Evolutionary conservation across 2,113 vertebrate genomes (phyloP), one percentile per base, ranked within the genome.

Genomic region (Tragelaphus buxtoni): DNA sequence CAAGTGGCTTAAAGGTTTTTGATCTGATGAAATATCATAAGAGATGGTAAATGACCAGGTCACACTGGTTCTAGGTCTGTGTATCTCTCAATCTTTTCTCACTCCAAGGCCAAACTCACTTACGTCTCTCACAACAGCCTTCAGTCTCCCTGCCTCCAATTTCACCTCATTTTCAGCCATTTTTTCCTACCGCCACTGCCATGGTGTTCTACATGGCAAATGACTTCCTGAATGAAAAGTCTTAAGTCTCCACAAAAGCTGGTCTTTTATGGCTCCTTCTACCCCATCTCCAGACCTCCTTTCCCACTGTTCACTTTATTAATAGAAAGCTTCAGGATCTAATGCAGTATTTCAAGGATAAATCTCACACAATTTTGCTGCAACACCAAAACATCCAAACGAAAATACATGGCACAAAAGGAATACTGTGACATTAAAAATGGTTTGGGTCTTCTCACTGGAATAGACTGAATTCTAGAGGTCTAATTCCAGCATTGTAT

Each of bases 211-310:
- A 3, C 32, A 51, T 20, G 17, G 60, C 2, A 88, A 63, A 63
- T 49, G 61, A 12, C 77, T 11, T n/a, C 79, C n/a, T 24, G 56
- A 42, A 79, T 47, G 53, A 16, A 60, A 81, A 51, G n/a, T 22
- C 39, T 76, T 39, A 47, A 74, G 26, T 63, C 58, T 58, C 39
- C 56, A n/a, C 22, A 28, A 56, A 79, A n/a, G 24, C 24, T 69
- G 22, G 24, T 88, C 45, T 45, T 90, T 56, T 32, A 22, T 56
- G 28, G 61, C 1, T 63, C 42, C 11, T 53, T 81, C 49, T 14
- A 17, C 2, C 1, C 14, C 39, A 7, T 18, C 16, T 28, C n/a
- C 30, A 3, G 1, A 53, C 8, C 3, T 45, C 32, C 2, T 69
- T 4, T 49, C 7, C 3, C 13, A 30, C 9, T 42, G 32, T 6